Evolutionary conservation across 1,140 invertebrate genomes (phyloP), one percentile per base, ranked within the genome.

Genomic region (Gryllus bimaculatus): DNA sequence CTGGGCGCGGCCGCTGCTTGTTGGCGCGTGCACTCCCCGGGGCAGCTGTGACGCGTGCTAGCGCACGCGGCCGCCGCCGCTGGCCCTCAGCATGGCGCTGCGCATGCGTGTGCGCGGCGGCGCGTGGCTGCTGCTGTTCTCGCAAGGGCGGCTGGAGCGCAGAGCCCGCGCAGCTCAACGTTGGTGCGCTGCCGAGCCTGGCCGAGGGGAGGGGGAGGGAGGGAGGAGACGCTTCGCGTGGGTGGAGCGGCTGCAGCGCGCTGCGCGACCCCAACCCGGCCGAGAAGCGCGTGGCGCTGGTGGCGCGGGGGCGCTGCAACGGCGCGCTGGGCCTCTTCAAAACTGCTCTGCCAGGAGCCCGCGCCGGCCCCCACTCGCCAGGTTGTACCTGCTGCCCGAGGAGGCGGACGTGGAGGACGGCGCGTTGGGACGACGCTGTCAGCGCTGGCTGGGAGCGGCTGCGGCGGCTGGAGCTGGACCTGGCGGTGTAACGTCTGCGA

Each of bases 291-390:
- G 73, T 66, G 12, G 49, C 81, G 20, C 49, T 93, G 8, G 89
- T 90, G 74, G 86, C 88, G 8, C 88, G 91, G 85, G 88, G 89
- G 80, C 84, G 85, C n/a, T 84, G 89, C 2, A 94, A 89, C 86
- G 97, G 97, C 48, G 86, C 97, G 20, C 82, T 98, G 21, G 97
- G 97, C 15, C 85, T 98, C n/a, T 88, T 92, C 0, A 94, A n/a
- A n/a, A 94, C 76, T 94, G 93, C 81, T 94, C 0, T 86, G 90
- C 80, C 90, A 88, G 83, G 93, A 95, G 83, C 90, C 90, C 12
- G 66, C 8, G n/a, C 21, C 8, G 15, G 48, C 13, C 39, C 54
- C 0, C 54, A 66, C 54, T 66, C 54, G 54, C 18, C 54, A 66
- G 54, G 54, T 66, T 66, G 54, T 66, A 66, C 54, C 54, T 66